Evolutionary conservation across 2,797 vertebrate species (phyloP), one percentile per base, ranked within the genome.

Genomic region (Enteromius anoplus): DNA sequence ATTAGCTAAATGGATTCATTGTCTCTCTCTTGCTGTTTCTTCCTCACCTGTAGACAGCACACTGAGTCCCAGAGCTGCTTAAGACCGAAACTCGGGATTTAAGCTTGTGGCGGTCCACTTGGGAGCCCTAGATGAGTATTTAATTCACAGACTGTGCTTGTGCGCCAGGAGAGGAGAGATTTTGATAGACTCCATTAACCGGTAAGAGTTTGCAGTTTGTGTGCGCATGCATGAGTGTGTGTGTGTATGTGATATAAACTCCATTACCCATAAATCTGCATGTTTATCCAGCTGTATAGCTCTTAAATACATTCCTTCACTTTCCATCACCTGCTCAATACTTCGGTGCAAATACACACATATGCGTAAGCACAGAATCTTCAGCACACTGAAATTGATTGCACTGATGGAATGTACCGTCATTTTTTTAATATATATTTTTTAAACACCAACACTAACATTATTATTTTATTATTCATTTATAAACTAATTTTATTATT

Each of bases 221-320:
- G 73, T 83, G 81, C 12, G 69, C 62, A 69, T 53, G 83, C 58
- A 32, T 78, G 51, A 53, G 62, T 34, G 60, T 84, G 78, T 81
- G 51, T 80, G 85, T 2, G 40, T 42, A 75, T 82, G 71, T 84
- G 90, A 45, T 85, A 76, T 86, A 88, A 88, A 93, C 90, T 93
- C 91, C 90, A 92, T 93, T 93, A 94, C 94, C 91, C 89, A 91
- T 93, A 88, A 91, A 91, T 92, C 91, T 94, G 91, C 91, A 93
- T 96, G 96, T 95, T 96, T 96, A 95, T 94, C 96, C 95, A 96
- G 96, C 95, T 96, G 94, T 95, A 95, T 92, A 92, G 92, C 93
- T 91, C 92, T 95, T 90, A 95, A 96, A 94, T 96, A 95, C 95
- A 92, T 96, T 95, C 89, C 92, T 87, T 87, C 89, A 88, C 89